Base-by-base conservation (phyloP, 1,140 invertebrate genomes). In the Chironomus striatipennis region DNA sequence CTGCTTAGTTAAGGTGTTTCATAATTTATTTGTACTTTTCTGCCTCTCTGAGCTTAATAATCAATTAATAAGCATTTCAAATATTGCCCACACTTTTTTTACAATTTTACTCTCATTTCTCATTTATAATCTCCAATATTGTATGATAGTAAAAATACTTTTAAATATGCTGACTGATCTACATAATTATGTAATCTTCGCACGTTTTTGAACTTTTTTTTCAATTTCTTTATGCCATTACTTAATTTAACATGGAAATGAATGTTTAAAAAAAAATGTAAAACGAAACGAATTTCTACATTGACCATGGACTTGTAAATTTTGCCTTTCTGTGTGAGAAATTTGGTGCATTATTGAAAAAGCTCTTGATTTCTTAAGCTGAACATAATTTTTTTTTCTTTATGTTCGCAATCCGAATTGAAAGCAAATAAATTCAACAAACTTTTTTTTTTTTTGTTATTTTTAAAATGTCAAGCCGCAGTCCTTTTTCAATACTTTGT, bases 271-370 rank as follows among this genome's bases (percentile, higher is more conserved):
- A 12, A n/a, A n/a, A n/a, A n/a, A n/a, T n/a, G 47, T n/a, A 15
- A 57, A 57, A 57, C n/a, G 47, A 57, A 57, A 57, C 47, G 47
- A 57, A 57, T 57, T 57, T 57, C 47, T 57, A n/a, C 47, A 57
- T 57, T 57, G 47, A 57, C 47, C 47, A 57, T 57, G 47, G 47
- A 57, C 47, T 57, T 57, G 47, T n/a, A 15, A 15, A 57, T 34
- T 5, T 1, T 34, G 24, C 24, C 24, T 34, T 34, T 34, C 1
- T 34, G 24, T 34, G 24, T 34, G 24, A 34, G 24, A 34, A 34
- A 34, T 34, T 34, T 34, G 24, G 24, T 34, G 24, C 24, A 34
- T 34, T 34, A n/a, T n/a, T n/a, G n/a, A n/a, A n/a, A n/a, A 34
- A 34, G 24, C 24, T 34, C 5, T 1, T 5, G 24, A 34, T 34